These are phyloP conservation scores for Periphyllus acericola DNA, from an alignment of 2,888 invertebrate genomes.

Conservation along the genomic window DNA sequence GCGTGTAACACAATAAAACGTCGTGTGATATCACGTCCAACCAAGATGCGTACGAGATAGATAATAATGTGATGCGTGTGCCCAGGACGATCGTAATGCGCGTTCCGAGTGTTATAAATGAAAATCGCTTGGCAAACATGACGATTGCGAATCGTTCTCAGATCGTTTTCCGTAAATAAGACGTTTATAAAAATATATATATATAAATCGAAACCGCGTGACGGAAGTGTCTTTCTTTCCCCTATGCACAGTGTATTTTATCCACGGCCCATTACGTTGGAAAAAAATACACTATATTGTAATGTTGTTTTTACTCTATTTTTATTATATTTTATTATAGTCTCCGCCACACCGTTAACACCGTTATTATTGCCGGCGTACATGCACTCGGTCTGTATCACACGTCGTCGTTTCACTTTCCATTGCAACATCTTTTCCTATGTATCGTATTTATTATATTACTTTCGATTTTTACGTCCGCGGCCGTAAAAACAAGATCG, in stretches of 20 bases:
- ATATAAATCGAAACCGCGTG: conserved; percentile 52
- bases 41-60: not conserved
- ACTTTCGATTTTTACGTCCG: conserved; percentile 53
- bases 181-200: conserved; percentile 15
- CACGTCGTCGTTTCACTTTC: conserved; percentile 61
- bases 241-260: not conserved
- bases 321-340: conserved; percentile 25
- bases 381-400: conserved; percentile 48
- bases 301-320: conserved; percentile 35
- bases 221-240: conserved; percentile 49
- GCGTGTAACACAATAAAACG: not conserved
- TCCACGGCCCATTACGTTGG: conserved; percentile 57
- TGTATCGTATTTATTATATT: conserved; percentile 33
- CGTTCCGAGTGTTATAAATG: not conserved
- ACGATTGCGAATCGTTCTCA: conserved; percentile 11
- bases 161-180: conserved; percentile 39
- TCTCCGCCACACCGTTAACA: conserved; percentile 17
- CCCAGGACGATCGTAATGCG: too few species aligned
- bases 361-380: conserved; percentile 32
- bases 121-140: conserved; percentile 7
- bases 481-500: conserved; percentile 31
- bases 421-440: conserved; percentile 60
- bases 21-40: too few species aligned
- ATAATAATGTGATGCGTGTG: not conserved
- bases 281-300: conserved; percentile 24